phyloP scores from a whole-genome alignment of 2,797 vertebrate genomes.

The Darevskia nairensis region DNA sequence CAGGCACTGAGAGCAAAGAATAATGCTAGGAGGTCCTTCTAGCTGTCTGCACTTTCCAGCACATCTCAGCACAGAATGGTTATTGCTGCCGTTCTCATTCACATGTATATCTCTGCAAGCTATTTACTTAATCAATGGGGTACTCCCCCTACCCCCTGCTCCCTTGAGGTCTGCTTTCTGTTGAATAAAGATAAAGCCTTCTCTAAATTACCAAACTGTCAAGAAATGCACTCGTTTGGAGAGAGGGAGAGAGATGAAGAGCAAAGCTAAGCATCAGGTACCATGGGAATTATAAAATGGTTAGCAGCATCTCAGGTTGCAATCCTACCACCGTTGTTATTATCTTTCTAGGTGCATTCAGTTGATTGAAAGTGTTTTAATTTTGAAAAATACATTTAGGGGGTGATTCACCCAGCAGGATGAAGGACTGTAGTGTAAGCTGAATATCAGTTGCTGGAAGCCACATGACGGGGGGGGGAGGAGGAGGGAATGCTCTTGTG shows the following conservation, averaged over 20 bases:
- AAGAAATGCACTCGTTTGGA: slow-evolving; percentile 13
- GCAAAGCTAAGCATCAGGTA: not conserved
- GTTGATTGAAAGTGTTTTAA: not conserved
- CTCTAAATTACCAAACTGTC: slow-evolving; percentile 10
- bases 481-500: not conserved
- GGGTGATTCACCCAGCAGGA: not conserved
- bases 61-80: not conserved
- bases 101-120: slow-evolving; percentile 32
- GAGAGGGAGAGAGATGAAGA: not conserved
- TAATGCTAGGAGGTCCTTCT: not conserved
- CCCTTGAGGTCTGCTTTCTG: slow-evolving; percentile 21
- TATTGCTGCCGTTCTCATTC: not conserved
- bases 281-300: not conserved
- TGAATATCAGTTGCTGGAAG: no score
- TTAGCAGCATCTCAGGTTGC: not conserved
- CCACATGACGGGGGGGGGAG: no score
- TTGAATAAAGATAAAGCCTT: slow-evolving; percentile 25
- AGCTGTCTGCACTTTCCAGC: not conserved
- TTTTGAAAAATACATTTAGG: not conserved
- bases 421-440: no score
- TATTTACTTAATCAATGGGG: slow-evolving; percentile 22
- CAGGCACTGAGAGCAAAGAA: not conserved
- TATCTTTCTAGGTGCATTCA: not conserved
- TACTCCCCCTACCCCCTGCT: not conserved
- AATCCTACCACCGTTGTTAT: not conserved